Base-by-base conservation (phyloP, 2,797 vertebrate species). In the Oreochromis mossambicus region DNA sequence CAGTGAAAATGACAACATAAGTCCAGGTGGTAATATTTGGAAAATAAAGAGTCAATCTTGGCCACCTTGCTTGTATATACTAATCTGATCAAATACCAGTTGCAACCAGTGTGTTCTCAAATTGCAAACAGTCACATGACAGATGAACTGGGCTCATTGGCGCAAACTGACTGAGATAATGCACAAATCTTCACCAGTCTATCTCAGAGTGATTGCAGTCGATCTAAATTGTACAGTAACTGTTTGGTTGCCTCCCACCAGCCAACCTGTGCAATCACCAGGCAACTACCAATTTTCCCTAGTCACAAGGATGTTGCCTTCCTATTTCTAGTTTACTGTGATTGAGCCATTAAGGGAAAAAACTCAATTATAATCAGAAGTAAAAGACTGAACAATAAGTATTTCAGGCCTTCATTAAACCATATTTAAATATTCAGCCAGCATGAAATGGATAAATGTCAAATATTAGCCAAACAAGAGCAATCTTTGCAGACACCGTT, bases 81-180 rank as follows among this genome's bases (percentile, higher is more conserved):
- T 17, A 10, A 12, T 61, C 17, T 5, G 12, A 3, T n/a, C 58
- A 36, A 34, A 63, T 36, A 63, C 15, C 3, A 61, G 29, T 19
- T 61, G 29, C 32, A 36, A 0, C 17, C 4, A 0, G 32, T 63
- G 6, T 19, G 17, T 19, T 61, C 0, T 58, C 58, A 1, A 61
- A 61, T n/a, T n/a, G 32, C 32, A 61, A 34, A 61, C 3, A 34
- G 5, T 36, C 32, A n/a, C 58, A 36, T 36, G 9, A 19, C 17
- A 0, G 29, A 36, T 34, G 10, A 43, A 11, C 10, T 43, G 11
- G 11, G 41, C 41, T 43, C 41, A 43, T 41, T 10, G 29, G 9
- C 1, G 8, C 29, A 61, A 11, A 61, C 1, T 34, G 29, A 61
- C 56, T 58, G 34, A 66, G 1, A 14, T 66, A 38, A 66, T 3